A percentile compares a stretch with the other conserved stretches of the same genome.
phyloP scores from a whole-genome alignment of 2,888 invertebrate genomes.

The Tetrapedia diversipes region DNA sequence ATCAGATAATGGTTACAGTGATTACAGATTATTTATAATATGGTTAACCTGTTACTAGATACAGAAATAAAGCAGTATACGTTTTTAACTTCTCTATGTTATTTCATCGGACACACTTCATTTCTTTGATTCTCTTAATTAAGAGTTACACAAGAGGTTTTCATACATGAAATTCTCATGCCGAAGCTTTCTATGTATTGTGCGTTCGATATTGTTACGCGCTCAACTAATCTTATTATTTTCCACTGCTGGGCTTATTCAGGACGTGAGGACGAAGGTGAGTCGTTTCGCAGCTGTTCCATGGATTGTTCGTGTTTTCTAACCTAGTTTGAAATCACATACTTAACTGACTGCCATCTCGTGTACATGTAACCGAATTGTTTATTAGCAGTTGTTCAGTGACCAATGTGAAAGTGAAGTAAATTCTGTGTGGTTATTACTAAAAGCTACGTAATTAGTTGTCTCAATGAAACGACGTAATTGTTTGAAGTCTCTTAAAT shows the following conservation, averaged over 20 bases:
- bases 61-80: background rate
- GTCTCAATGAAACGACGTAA: conserved; percentile 51
- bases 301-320: conserved; percentile 49
- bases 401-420: conserved; percentile 25
- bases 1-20: too few relatives aligned
- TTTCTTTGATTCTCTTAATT: background rate
- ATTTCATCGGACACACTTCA: background rate
- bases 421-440: conserved; percentile 22
- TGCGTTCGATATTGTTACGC: conserved; percentile 67
- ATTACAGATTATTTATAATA: background rate
- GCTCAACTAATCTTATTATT: conserved; percentile 75
- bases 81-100: background rate
- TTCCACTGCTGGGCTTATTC: conserved; percentile 68
- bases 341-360: conserved; percentile 19
- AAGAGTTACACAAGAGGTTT: conserved; percentile 1
- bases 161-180: conserved; percentile 16
- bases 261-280: conserved; percentile 85
- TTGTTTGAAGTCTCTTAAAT: conserved; percentile 46
- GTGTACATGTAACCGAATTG: conserved; percentile 19
- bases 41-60: background rate
- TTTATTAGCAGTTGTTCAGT: conserved; percentile 20
- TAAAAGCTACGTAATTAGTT: conserved; percentile 23
- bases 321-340: conserved; percentile 25
- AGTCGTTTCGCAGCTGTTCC: conserved; percentile 72
- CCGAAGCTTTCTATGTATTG: conserved; percentile 38